phyloP scores from a whole-genome alignment of 2,797 vertebrate species.

The Anomalospiza imberbis region DNA sequence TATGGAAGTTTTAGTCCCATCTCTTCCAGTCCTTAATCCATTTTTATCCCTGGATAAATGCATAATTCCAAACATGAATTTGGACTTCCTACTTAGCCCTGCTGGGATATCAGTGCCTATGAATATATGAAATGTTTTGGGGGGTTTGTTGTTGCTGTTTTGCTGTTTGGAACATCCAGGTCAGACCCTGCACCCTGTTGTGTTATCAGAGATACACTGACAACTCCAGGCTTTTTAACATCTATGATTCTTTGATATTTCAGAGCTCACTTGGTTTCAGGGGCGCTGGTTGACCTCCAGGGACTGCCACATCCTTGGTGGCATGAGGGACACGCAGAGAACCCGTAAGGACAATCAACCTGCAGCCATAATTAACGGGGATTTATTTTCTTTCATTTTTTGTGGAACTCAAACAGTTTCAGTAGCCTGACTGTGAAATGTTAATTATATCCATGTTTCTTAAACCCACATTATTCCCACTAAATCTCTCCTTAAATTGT shows the following conservation, averaged over 20 bases:
- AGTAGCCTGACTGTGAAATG: background rate
- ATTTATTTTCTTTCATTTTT: background rate
- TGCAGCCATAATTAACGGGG: rapidly evolving
- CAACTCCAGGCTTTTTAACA: background rate
- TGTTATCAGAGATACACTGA: rapidly evolving
- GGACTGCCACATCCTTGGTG: background rate
- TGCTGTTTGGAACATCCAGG: rapidly evolving
- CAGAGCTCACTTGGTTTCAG: background rate
- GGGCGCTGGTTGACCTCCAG: background rate
- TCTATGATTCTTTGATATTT: background rate
- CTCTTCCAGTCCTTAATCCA: background rate
- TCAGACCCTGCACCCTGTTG: rapidly evolving
- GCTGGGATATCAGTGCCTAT: background rate
- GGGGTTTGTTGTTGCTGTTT: background rate
- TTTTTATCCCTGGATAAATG: background rate
- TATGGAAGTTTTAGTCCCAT: background rate
- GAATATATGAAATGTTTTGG: rapidly evolving
- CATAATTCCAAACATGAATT: background rate
- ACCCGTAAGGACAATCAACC: background rate
- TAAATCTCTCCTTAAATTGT: background rate
- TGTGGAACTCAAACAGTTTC: background rate
- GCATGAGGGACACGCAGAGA: rapidly evolving
- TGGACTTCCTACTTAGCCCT: background rate
- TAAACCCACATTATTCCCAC: background rate
- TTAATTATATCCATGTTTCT: background rate